These are phyloP conservation scores for Eidolon helvum DNA, from an alignment of 2,113 vertebrate genomes.

Conservation along the genomic window DNA sequence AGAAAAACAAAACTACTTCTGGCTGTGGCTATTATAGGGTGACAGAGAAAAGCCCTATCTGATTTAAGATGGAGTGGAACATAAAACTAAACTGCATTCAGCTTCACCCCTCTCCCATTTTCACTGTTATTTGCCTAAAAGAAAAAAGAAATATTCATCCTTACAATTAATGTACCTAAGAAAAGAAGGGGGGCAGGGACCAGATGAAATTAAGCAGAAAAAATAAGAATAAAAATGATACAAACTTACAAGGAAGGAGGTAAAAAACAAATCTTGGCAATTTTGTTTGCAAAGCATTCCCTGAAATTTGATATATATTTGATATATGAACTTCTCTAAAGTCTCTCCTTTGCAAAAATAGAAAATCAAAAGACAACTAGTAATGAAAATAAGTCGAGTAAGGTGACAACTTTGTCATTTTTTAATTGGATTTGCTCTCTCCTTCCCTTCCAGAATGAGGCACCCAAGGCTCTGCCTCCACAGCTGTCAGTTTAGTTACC, in stretches of 20 bases:
- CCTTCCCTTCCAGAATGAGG: slow-evolving; percentile 54
- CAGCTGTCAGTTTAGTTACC: slow-evolving; percentile 36
- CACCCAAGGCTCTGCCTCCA: slow-evolving; percentile 29
- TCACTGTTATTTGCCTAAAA: neutral
- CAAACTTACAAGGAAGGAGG: neutral
- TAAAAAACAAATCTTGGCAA: neutral
- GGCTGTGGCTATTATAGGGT: neutral
- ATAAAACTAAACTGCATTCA: neutral
- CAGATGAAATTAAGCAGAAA: neutral
- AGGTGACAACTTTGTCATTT: slow-evolving; percentile 49
- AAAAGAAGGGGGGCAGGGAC: neutral
- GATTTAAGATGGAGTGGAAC: neutral
- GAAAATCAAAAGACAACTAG: slow-evolving; percentile 36
- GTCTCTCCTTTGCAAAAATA: slow-evolving; percentile 53
- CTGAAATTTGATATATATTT: neutral
- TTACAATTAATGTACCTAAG: neutral
- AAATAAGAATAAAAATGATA: slow-evolving; percentile 1
- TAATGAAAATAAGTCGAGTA: slow-evolving; percentile 45
- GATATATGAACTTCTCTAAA: slow-evolving; percentile 23
- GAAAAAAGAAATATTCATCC: neutral
- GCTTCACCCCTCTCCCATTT: neutral
- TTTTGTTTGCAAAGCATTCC: slow-evolving; percentile 50
- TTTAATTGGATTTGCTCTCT: slow-evolving; percentile 52
- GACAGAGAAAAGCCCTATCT: neutral
- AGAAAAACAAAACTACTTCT: neutral